Evolutionary conservation across 2,888 invertebrate genomes (phyloP), one percentile per base, ranked within the genome.

Genomic region (Platypus cylindrus): DNA sequence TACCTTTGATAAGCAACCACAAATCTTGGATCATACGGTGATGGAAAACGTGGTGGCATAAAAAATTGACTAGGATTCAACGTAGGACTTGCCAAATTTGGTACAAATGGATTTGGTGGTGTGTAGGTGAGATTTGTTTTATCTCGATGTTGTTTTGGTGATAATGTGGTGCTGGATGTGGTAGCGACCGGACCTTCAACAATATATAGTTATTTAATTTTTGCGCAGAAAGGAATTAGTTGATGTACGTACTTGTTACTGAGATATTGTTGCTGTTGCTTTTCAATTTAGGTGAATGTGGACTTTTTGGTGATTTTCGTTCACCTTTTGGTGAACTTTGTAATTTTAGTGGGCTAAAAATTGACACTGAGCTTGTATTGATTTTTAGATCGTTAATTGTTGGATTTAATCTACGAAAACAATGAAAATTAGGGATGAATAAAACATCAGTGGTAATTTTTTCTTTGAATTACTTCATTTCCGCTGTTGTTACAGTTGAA

Each of bases 361-460:
- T 63, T 5, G 62, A 56, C 25, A 63, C 63, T 2, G 61, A 60
- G 45, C 62, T 62, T 2, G 61, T 60, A 43, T 60, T 62, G 30
- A 63, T 63, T 45, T 61, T 62, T 43, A 63, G 41, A 44, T 60
- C 59, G 12, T 45, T 27, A 2, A 30, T 5, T 11, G 31, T 12
- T 2, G 43, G 34, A 23, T 36, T 36, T 9, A 36, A 5, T 32
- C 39, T 43, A 22, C 29, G 38, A 34, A 11, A 16, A 11, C 3
- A n/a, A 20, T 7, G 9, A 20, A 20, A 20, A 20, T 20, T 7
- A 20, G 7, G 20, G 5, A 20, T 20, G 20, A 20, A 7, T 20
- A 20, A 20, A 7, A 20, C 9, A n/a, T n/a, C n/a, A n/a, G n/a
- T n/a, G n/a, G n/a, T n/a, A n/a, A n/a, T n/a, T n/a, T n/a, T n/a